Evolutionary conservation across 2,113 vertebrate genomes (phyloP).

Genomic region (Antennarius striatus): DNA sequence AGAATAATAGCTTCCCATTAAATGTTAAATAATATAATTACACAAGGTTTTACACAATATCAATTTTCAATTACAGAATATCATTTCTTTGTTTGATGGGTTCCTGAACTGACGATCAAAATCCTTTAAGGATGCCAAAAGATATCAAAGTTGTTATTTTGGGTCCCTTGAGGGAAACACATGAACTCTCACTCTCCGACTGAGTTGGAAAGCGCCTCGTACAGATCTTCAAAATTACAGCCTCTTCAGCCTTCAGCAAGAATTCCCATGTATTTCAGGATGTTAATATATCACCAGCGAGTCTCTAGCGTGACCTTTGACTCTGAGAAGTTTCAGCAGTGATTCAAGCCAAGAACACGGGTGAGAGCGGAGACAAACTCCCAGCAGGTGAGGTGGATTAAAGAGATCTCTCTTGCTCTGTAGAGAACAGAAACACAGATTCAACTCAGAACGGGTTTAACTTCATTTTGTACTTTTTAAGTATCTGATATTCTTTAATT

Average conservation of each 20-base stretch:
- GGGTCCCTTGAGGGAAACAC: slow-evolving; percentile 2
- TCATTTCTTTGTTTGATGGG: no score
- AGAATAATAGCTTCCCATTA: no score
- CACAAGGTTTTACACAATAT: no score
- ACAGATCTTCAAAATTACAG: not conserved
- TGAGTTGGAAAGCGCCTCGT: slow-evolving; percentile 10
- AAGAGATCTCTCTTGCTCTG: not conserved
- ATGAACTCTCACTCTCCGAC: slow-evolving; percentile 27
- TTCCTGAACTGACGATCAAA: no score
- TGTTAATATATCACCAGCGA: slow-evolving; percentile 72
- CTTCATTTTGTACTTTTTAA: not conserved
- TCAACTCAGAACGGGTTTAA: not conserved
- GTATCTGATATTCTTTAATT: not conserved
- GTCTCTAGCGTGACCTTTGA: slow-evolving; percentile 64
- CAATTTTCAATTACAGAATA: no score
- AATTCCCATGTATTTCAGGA: slow-evolving; percentile 57
- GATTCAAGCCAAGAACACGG: slow-evolving; percentile 11
- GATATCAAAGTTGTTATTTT: no score
- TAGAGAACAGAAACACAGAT: not conserved
- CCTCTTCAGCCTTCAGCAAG: not conserved
- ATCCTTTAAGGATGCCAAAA: no score
- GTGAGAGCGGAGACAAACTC: slow-evolving; percentile 25
- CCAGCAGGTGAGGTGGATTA: slow-evolving; percentile 50
- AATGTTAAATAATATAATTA: no score
- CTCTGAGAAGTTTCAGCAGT: slow-evolving; percentile 26